phyloP scores from a whole-genome alignment of 2,888 invertebrate species.

The Lepidocyrtoides sp. region DNA sequence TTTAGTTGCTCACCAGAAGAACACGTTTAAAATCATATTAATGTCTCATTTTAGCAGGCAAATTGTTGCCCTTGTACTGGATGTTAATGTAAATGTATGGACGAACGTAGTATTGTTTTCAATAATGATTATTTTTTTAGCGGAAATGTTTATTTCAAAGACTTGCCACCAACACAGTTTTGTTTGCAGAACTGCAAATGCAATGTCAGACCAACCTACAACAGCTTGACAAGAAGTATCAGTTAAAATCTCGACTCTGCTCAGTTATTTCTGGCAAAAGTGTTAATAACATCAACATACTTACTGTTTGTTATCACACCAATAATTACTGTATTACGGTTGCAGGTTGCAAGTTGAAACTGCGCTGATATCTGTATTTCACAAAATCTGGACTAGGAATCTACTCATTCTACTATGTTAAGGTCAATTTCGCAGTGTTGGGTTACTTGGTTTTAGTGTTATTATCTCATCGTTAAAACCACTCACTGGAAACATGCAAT shows the following conservation, averaged over 20 bases:
- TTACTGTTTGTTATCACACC: background rate
- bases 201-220: background rate
- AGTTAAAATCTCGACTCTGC: background rate
- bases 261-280: slow-evolving; percentile 15
- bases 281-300: slow-evolving; percentile 17
- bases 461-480: slow-evolving; percentile 57
- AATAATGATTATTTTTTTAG: slow-evolving; percentile 15
- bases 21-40: background rate
- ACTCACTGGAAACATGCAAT: slow-evolving; percentile 68
- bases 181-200: background rate
- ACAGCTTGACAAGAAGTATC: background rate
- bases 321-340: slow-evolving; percentile 16
- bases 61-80: slow-evolving; percentile 42
- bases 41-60: slow-evolving; percentile 29
- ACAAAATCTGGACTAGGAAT: slow-evolving; percentile 58
- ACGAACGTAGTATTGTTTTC: background rate
- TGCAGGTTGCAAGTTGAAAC: background rate
- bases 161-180: background rate
- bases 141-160: slow-evolving; percentile 8
- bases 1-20: background rate
- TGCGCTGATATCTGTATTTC: background rate
- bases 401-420: background rate
- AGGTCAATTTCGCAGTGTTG: slow-evolving; percentile 34
- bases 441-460: background rate
- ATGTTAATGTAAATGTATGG: background rate